Conservation (phyloP, 2,888 invertebrate species). For the Chironomus riparius region DNA sequence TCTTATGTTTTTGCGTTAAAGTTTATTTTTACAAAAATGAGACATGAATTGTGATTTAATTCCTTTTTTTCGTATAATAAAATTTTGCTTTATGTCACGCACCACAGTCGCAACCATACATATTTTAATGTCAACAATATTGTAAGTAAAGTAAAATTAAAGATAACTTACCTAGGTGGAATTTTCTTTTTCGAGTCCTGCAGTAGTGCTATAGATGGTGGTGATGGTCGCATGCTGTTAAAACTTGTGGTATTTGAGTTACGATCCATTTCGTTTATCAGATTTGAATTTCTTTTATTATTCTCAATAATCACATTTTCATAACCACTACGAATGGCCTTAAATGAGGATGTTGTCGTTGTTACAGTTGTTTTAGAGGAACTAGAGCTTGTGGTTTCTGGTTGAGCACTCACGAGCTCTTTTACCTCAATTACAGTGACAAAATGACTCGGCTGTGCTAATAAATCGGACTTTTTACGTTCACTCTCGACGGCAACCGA, state of each 20-base stretch:
- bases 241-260: slow-evolving; percentile 4
- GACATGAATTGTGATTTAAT: not conserved
- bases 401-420: slow-evolving; percentile 45
- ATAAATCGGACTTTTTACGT: slow-evolving; percentile 29
- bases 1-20: not conserved
- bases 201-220: slow-evolving; percentile 50
- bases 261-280: slow-evolving; percentile 14
- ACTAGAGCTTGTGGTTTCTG: slow-evolving; percentile 39
- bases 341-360: slow-evolving; percentile 17
- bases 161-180: slow-evolving; percentile 50
- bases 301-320: slow-evolving; percentile 26
- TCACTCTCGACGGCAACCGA: slow-evolving; percentile 26
- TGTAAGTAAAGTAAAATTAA: not conserved
- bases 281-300: slow-evolving; percentile 21
- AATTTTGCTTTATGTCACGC: not conserved
- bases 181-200: slow-evolving; percentile 55
- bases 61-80: not conserved
- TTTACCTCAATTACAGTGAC: slow-evolving; percentile 85
- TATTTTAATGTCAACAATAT: not conserved
- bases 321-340: slow-evolving; percentile 21
- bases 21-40: not conserved
- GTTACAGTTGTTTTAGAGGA: slow-evolving; percentile 35
- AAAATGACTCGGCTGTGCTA: slow-evolving; percentile 48
- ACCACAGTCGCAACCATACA: not conserved
- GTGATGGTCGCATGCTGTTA: slow-evolving; percentile 36